phyloP scores from a whole-genome alignment of 1,140 invertebrate genomes.

The Aphaenogaster floridana region DNA sequence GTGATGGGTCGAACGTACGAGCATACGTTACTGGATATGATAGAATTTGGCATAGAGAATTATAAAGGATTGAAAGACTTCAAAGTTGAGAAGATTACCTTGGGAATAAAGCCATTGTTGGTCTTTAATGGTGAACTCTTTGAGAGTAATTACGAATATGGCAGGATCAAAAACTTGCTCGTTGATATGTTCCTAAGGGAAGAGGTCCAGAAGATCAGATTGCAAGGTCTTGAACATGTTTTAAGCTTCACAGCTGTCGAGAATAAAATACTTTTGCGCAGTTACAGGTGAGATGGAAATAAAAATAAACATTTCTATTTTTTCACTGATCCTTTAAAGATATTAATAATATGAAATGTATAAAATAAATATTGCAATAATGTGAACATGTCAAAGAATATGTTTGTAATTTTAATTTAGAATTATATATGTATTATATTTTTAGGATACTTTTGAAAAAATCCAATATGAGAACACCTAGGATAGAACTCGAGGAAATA shows the following conservation, averaged over 20 bases:
- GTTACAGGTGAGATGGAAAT: slow-evolving; percentile 90
- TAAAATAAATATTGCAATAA: slow-evolving; percentile 8
- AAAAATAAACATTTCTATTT: slow-evolving; percentile 42
- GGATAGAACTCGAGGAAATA: slow-evolving; percentile 97
- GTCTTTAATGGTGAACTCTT: slow-evolving; percentile 97
- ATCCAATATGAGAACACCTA: slow-evolving; percentile 94
- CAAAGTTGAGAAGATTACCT: slow-evolving; percentile 92
- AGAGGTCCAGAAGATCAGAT: slow-evolving; percentile 91
- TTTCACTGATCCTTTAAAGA: slow-evolving; percentile 40
- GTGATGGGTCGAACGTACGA: slow-evolving; percentile 96
- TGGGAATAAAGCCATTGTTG: slow-evolving; percentile 96
- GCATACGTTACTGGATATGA: slow-evolving; percentile 97
- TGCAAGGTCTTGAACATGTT: slow-evolving; percentile 97
- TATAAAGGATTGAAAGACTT: slow-evolving; percentile 94
- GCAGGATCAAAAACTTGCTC: slow-evolving; percentile 95
- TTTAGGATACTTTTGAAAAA: slow-evolving; percentile 95
- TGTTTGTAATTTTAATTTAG: not conserved
- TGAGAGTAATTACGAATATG: slow-evolving; percentile 93
- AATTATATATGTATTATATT: slow-evolving; percentile 46
- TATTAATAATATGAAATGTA: not conserved
- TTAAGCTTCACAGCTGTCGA: slow-evolving; percentile 95
- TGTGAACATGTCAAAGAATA: not conserved
- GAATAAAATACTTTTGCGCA: slow-evolving; percentile 94
- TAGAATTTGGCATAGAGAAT: slow-evolving; percentile 96
- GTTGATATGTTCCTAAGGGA: slow-evolving; percentile 98